Evolutionary conservation across 2,113 vertebrate species (phyloP).

Genomic region (Triplophysa dalaica): DNA sequence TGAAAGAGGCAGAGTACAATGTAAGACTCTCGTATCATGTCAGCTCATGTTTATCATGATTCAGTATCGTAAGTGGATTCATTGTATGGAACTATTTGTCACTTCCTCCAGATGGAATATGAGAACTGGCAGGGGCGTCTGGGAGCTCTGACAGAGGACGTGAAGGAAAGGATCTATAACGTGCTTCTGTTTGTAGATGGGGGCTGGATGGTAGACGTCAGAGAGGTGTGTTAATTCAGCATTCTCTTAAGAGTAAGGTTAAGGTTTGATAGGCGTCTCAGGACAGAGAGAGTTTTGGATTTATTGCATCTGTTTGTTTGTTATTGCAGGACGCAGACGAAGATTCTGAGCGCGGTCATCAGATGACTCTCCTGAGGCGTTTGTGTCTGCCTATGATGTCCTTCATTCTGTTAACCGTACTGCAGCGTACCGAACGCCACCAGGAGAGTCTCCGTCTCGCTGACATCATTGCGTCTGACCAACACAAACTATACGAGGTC

Average conservation of each 20-base stretch:
- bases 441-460: conserved; percentile 92
- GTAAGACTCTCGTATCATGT: conserved; percentile 63
- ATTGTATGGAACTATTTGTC: not conserved
- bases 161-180: conserved; percentile 96
- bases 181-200: conserved; percentile 96
- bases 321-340: conserved; percentile 81
- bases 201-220: conserved; percentile 97
- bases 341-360: conserved; percentile 84
- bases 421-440: conserved; percentile 87
- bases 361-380: conserved; percentile 84
- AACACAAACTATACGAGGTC: conserved; percentile 89
- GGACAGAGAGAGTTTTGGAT: conserved; percentile 2
- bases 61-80: too few species aligned
- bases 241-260: not conserved
- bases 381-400: conserved; percentile 90
- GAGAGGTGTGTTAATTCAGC: conserved; percentile 78
- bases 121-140: conserved; percentile 86
- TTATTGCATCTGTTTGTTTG: not conserved
- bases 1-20: conserved; percentile 93
- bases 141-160: conserved; percentile 87
- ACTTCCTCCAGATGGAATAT: conserved; percentile 77
- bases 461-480: conserved; percentile 88
- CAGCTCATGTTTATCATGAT: not conserved
- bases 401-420: conserved; percentile 87
- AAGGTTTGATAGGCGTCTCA: not conserved